phyloP scores from a whole-genome alignment of 2,113 vertebrate genomes.

The Puffinus mauretanicus region DNA sequence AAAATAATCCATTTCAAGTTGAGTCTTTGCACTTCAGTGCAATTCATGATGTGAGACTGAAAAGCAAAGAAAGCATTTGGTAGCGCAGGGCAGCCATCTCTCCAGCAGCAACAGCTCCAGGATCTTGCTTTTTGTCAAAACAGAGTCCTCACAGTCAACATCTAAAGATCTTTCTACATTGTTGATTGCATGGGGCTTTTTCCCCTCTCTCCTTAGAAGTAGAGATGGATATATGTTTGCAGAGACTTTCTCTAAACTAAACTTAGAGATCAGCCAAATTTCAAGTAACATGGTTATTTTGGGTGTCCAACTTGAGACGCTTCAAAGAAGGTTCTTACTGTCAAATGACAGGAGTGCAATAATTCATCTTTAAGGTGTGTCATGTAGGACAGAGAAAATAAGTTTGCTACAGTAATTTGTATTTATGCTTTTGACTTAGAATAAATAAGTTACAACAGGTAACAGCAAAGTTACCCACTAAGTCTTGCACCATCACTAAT shows the following conservation, averaged over 20 bases:
- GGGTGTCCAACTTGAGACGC: not conserved
- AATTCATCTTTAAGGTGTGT: not conserved
- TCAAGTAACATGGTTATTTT: not conserved
- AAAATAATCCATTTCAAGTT: constrained; percentile 6
- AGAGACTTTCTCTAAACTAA: not conserved
- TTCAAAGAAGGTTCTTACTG: not conserved
- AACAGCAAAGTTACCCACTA: not conserved
- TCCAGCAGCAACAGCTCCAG: not conserved
- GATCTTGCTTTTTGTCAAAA: not conserved
- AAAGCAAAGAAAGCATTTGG: not conserved
- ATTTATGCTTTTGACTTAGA: not conserved
- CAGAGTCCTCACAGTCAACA: not conserved
- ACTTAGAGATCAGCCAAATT: not conserved
- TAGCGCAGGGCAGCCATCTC: not conserved
- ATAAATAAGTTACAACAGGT: not conserved
- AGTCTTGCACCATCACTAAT: not conserved
- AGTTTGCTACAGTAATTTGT: not conserved
- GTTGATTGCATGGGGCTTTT: not conserved
- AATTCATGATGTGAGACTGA: not conserved
- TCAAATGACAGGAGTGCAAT: not conserved
- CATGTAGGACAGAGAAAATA: not conserved
- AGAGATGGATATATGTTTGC: not conserved
- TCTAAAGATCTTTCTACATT: not conserved
- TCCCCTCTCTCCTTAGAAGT: not conserved
- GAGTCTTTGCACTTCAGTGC: not conserved